Conservation (phyloP, 2,797 vertebrate genomes). For the Chaunax sp. region DNA sequence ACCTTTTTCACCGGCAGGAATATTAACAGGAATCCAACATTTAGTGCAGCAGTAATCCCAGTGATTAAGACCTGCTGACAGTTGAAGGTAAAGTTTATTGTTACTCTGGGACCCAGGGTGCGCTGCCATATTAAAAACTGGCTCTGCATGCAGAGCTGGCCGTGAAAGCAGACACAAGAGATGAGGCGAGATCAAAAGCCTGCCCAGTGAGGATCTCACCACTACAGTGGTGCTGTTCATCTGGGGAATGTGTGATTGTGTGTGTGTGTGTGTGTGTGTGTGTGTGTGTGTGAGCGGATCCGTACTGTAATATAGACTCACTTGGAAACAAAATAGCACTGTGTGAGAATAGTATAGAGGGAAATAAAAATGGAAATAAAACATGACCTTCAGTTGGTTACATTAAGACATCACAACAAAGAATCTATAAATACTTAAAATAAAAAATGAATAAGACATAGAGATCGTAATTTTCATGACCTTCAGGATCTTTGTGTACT, state of each 20-base stretch:
- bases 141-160: slow-evolving; percentile 68
- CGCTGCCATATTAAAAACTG: slow-evolving; percentile 82
- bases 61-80: slow-evolving; percentile 93
- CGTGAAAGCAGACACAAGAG: slow-evolving; percentile 74
- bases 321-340: slow-evolving; percentile 22
- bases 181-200: slow-evolving; percentile 73
- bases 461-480: background rate
- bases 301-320: slow-evolving; percentile 33
- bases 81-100: slow-evolving; percentile 86
- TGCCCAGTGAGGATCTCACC: slow-evolving; percentile 66
- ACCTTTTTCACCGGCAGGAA: slow-evolving; percentile 85
- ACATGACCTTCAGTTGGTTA: slow-evolving; percentile 4
- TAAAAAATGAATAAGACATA: background rate
- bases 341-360: background rate
- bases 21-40: slow-evolving; percentile 88
- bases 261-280: slow-evolving; percentile 34
- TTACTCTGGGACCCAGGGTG: slow-evolving; percentile 81
- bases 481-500: background rate
- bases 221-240: slow-evolving; percentile 66
- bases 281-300: slow-evolving; percentile 24
- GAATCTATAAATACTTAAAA: background rate
- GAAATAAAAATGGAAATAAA: slow-evolving; percentile 17
- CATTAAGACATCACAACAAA: background rate
- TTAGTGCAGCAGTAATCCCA: slow-evolving; percentile 88
- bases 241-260: slow-evolving; percentile 56